Evolutionary conservation across 2,888 invertebrate species (phyloP).

Genomic region (Acleris literana): DNA sequence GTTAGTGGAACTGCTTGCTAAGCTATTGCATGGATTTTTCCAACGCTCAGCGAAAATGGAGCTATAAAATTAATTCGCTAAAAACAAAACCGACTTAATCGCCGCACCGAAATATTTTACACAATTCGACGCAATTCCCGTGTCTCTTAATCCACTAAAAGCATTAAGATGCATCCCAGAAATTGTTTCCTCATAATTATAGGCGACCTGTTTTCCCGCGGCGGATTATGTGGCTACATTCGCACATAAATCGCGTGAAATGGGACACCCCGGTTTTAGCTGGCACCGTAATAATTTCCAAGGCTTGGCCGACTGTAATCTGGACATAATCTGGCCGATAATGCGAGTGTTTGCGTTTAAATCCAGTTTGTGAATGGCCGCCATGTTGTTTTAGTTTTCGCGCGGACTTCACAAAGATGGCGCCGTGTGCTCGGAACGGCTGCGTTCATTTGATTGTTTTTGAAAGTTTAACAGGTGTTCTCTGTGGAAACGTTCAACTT

Average conservation of each 20-base stretch:
- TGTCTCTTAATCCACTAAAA: conserved; percentile 67
- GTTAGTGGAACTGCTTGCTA: not conserved
- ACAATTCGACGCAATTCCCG: conserved; percentile 42
- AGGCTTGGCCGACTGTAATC: conserved; percentile 78
- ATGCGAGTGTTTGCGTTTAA: conserved; percentile 77
- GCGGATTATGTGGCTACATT: conserved; percentile 77
- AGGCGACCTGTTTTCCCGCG: conserved; percentile 61
- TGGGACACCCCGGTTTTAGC: conserved; percentile 80
- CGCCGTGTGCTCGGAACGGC: conserved; percentile 56
- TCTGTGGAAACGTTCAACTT: conserved; percentile 31
- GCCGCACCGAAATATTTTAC: conserved; percentile 33
- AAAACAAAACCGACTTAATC: conserved; percentile 29
- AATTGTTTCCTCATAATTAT: conserved; percentile 84
- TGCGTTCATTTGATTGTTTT: conserved; percentile 48
- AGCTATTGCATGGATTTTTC: not conserved
- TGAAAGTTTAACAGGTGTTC: conserved; percentile 43
- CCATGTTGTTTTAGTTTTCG: conserved; percentile 71
- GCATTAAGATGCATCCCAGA: conserved; percentile 78
- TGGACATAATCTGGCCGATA: conserved; percentile 82
- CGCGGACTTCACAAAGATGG: conserved; percentile 73
- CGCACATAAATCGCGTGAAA: conserved; percentile 79
- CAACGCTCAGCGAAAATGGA: not conserved
- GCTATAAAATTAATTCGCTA: conserved; percentile 25
- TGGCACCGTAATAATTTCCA: conserved; percentile 79
- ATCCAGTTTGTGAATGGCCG: conserved; percentile 65